phyloP scores from a whole-genome alignment of 2,888 invertebrate species.

The Eupeodes latifasciatus region DNA sequence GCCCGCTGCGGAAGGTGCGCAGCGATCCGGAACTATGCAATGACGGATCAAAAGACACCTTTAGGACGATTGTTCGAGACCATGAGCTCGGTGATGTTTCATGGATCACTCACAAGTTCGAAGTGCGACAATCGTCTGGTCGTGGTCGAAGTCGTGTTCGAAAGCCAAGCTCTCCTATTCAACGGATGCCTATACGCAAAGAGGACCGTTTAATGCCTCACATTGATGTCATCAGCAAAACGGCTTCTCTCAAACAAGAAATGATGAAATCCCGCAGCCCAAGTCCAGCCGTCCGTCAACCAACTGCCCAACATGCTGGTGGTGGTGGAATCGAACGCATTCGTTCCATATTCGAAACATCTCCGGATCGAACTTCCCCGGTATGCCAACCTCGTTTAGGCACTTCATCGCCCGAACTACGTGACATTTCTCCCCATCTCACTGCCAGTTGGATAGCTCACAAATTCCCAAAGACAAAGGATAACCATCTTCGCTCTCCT shows the following conservation, averaged over 20 bases:
- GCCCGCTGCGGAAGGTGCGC: conserved; percentile 87
- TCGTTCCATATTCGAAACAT: conserved; percentile 87
- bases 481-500: conserved; percentile 85
- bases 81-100: conserved; percentile 87
- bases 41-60: conserved; percentile 85
- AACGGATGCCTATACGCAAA: conserved; percentile 86
- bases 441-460: conserved; percentile 93
- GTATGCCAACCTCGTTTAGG: conserved; percentile 85
- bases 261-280: conserved; percentile 80
- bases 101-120: conserved; percentile 87
- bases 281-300: conserved; percentile 78
- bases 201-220: conserved; percentile 93
- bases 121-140: conserved; percentile 83
- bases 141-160: conserved; percentile 85
- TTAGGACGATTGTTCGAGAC: conserved; percentile 83
- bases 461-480: conserved; percentile 89
- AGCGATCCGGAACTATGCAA: conserved; percentile 92
- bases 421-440: conserved; percentile 91
- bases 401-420: conserved; percentile 90
- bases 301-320: conserved; percentile 84
- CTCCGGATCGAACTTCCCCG: conserved; percentile 77
- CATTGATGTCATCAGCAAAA: conserved; percentile 95
- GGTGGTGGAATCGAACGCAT: conserved; percentile 88
- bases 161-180: conserved; percentile 87
- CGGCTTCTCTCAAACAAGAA: conserved; percentile 88